Conservation (phyloP, 2,113 vertebrate genomes). For the Anhinga anhinga region DNA sequence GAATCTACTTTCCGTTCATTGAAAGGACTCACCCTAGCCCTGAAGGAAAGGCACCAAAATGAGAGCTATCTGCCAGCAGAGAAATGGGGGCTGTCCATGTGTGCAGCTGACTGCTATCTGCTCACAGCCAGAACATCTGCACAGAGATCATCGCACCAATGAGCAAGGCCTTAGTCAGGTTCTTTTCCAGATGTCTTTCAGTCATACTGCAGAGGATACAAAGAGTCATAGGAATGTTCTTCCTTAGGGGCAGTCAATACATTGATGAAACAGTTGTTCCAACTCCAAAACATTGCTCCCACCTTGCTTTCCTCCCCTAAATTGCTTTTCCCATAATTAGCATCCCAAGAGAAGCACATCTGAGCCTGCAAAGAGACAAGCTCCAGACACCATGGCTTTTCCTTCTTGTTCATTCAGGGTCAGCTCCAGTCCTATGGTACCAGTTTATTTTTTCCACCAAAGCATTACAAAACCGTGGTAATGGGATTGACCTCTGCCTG, state of each 20-base stretch:
- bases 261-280: not conserved
- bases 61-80: not conserved
- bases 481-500: slow-evolving; percentile 49
- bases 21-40: not conserved
- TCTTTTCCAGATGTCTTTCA: not conserved
- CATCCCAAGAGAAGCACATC: not conserved
- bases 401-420: slow-evolving; percentile 2
- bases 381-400: not conserved
- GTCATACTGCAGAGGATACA: not conserved
- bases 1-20: not conserved
- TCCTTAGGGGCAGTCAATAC: not conserved
- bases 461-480: not conserved
- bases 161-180: not conserved
- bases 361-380: not conserved
- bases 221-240: not conserved
- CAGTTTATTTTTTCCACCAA: slow-evolving; percentile 11
- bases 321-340: not conserved
- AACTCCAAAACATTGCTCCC: not conserved
- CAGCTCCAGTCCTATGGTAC: not conserved
- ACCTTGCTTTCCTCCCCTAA: not conserved
- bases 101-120: not conserved
- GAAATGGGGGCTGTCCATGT: not conserved
- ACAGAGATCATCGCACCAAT: not conserved
- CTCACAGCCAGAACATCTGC: not conserved
- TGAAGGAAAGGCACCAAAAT: not conserved